Evolutionary conservation across 2,888 invertebrate genomes (phyloP).

Genomic region (Sinotaia quadrata): DNA sequence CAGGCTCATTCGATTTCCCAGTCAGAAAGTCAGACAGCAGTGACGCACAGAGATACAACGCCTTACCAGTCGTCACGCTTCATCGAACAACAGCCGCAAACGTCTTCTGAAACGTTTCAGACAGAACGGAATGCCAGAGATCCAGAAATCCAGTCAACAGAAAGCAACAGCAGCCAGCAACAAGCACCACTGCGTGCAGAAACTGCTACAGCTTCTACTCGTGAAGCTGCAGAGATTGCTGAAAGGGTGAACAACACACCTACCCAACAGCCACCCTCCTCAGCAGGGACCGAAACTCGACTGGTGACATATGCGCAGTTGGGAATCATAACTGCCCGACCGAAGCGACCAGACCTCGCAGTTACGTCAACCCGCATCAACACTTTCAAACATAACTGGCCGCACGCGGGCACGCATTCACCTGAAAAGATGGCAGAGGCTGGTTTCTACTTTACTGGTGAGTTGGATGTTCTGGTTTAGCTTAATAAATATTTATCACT

Average conservation of each 20-base stretch:
- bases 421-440: conserved; percentile 20
- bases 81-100: neutral
- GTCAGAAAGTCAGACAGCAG: neutral
- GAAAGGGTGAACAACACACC: neutral
- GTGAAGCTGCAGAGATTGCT: neutral
- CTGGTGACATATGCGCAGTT: conserved; percentile 22
- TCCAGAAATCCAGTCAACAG: neutral
- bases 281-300: neutral
- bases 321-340: conserved; percentile 13
- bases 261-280: neutral
- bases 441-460: conserved; percentile 30
- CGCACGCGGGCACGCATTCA: neutral
- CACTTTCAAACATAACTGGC: conserved; percentile 18
- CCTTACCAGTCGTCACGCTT: neutral
- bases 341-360: conserved; percentile 15
- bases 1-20: no score
- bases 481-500: no score
- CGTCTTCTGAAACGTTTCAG: neutral
- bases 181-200: neutral
- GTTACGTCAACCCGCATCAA: neutral
- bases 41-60: neutral
- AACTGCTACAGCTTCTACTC: no score
- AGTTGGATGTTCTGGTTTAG: neutral
- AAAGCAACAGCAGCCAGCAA: no score
- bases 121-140: neutral